phyloP scores from a whole-genome alignment of 2,888 invertebrate genomes.

The Oligia latruncula region DNA sequence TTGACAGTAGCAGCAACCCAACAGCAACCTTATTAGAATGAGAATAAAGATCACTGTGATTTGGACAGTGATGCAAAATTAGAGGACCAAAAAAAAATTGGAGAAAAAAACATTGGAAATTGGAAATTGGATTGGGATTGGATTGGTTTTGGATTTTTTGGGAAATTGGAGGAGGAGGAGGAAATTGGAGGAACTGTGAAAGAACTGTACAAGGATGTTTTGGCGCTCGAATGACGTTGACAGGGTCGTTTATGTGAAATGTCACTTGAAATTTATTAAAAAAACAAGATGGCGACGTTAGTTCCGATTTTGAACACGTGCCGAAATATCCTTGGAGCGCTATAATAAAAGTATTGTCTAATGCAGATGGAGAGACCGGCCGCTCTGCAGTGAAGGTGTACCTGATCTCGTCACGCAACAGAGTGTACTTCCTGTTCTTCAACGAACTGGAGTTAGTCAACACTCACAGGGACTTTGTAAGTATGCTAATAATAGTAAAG shows the following conservation, averaged over 20 bases:
- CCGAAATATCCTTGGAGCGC: too few relatives aligned
- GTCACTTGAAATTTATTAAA: not conserved
- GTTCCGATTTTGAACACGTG: not conserved
- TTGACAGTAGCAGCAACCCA: too few relatives aligned
- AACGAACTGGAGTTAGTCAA: constrained; percentile 86
- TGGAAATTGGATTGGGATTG: too few relatives aligned
- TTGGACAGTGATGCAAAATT: too few relatives aligned
- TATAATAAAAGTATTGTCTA: not conserved
- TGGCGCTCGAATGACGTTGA: not conserved
- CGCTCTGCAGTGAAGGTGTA: constrained; percentile 89
- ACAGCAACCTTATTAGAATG: too few relatives aligned
- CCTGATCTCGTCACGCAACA: constrained; percentile 89
- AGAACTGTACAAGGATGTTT: not conserved
- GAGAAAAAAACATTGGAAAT: too few relatives aligned
- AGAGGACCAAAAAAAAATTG: not conserved
- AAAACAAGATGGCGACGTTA: not conserved
- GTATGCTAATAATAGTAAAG: constrained; percentile 67
- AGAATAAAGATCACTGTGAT: too few relatives aligned
- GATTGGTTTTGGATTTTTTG: too few relatives aligned
- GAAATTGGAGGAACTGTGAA: not conserved
- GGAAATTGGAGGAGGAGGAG: not conserved
- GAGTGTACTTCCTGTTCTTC: constrained; percentile 89
- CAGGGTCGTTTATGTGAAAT: not conserved
- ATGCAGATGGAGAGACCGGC: constrained; percentile 81
- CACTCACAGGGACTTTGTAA: constrained; percentile 84